phyloP scores from a whole-genome alignment of 23 tunicate species.

The Phallusia fumigata region DNA sequence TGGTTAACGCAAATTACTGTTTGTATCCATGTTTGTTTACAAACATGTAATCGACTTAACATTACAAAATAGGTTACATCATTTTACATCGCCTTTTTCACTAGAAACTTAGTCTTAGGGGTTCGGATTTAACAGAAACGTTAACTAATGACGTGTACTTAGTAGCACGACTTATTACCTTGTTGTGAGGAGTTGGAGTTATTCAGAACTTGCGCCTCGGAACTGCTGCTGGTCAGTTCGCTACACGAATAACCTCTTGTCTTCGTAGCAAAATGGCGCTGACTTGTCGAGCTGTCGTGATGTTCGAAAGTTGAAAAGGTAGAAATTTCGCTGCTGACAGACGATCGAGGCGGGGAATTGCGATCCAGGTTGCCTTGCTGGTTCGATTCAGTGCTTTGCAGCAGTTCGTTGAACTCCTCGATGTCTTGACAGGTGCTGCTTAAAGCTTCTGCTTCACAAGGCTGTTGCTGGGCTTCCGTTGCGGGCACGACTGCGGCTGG shows the following conservation, averaged over 20 bases:
- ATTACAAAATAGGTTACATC: too few species aligned
- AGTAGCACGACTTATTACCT: neutral
- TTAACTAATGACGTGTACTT: too few species aligned
- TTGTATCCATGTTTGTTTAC: neutral
- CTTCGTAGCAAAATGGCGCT: neutral
- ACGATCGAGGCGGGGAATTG: neutral
- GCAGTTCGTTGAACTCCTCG: neutral
- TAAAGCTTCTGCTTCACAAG: neutral
- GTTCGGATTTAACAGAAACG: too few species aligned
- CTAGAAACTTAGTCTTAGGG: too few species aligned
- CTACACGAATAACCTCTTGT: neutral
- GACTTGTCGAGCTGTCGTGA: neutral
- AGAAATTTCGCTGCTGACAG: conserved; percentile 8
- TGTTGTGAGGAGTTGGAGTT: neutral
- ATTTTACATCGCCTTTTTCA: too few species aligned
- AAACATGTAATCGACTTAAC: neutral
- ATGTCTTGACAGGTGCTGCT: neutral
- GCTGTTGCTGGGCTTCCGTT: neutral
- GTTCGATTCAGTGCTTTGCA: neutral
- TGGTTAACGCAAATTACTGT: neutral
- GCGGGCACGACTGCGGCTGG: neutral
- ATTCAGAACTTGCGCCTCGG: too few species aligned
- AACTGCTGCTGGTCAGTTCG: neutral
- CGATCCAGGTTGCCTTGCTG: neutral
- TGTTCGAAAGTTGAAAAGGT: neutral